Evolutionary conservation across 2,113 vertebrate genomes (phyloP).

Genomic region (Acinonyx jubatus): DNA sequence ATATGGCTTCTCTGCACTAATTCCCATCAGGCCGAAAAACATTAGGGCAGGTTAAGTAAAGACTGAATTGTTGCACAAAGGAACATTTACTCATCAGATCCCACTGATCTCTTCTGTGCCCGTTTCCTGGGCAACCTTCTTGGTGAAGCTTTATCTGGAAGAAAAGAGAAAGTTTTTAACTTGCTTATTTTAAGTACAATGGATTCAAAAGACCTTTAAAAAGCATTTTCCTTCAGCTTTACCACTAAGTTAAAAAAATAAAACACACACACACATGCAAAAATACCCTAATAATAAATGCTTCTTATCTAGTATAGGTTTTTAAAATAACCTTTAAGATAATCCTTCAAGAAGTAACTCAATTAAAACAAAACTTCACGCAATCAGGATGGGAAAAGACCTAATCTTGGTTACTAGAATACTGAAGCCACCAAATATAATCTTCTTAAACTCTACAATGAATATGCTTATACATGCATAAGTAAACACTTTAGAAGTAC

Average conservation of each 20-base stretch:
- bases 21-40: slow-evolving; percentile 79
- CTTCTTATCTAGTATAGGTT: background rate
- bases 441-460: background rate
- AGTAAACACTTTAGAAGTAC: background rate
- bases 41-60: slow-evolving; percentile 84
- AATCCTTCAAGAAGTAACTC: background rate
- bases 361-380: background rate
- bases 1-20: slow-evolving; percentile 84
- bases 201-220: background rate
- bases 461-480: background rate
- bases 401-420: no score
- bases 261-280: background rate
- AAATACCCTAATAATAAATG: background rate
- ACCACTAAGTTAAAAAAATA: background rate
- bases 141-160: slow-evolving; percentile 96
- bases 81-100: slow-evolving; percentile 96
- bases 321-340: background rate
- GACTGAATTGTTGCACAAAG: slow-evolving; percentile 81
- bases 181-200: background rate
- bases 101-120: slow-evolving; percentile 95
- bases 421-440: background rate
- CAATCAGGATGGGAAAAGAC: background rate
- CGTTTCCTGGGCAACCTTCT: slow-evolving; percentile 95
- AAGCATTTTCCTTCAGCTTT: slow-evolving; percentile 16
- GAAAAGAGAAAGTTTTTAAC: background rate